Evolutionary conservation across 2,113 vertebrate species (phyloP).

Genomic region (Crotophaga sulcirostris): DNA sequence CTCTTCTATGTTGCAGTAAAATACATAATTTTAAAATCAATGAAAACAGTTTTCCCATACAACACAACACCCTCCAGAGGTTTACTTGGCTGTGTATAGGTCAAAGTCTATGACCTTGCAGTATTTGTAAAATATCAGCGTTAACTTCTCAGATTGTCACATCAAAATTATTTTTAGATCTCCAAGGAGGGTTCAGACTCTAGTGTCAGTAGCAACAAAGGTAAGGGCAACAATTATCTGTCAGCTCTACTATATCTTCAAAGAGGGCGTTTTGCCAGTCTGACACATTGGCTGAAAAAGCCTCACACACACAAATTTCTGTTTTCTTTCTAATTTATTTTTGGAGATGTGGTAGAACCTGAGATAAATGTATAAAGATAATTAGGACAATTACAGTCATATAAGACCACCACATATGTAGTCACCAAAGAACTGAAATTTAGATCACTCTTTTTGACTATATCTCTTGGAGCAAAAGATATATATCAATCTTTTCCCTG

Average conservation of each 20-base stretch:
- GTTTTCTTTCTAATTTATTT: slow-evolving; percentile 70
- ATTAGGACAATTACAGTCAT: neutral
- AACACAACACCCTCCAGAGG: slow-evolving; percentile 48
- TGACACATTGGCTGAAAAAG: slow-evolving; percentile 48
- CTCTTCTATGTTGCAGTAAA: slow-evolving; percentile 31
- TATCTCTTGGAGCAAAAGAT: neutral
- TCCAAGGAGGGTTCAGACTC: slow-evolving; percentile 71
- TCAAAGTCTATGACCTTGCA: slow-evolving; percentile 68
- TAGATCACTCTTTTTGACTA: neutral
- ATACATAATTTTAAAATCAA: slow-evolving; percentile 68
- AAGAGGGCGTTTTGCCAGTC: slow-evolving; percentile 61
- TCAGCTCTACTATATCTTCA: slow-evolving; percentile 67
- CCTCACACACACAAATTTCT: slow-evolving; percentile 8
- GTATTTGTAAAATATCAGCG: slow-evolving; percentile 68
- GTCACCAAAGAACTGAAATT: neutral
- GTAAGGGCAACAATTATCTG: slow-evolving; percentile 73
- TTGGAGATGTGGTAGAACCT: slow-evolving; percentile 17
- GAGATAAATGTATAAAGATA: slow-evolving; percentile 50
- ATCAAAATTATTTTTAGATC: slow-evolving; percentile 78
- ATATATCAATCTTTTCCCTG: neutral
- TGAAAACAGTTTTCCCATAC: slow-evolving; percentile 58
- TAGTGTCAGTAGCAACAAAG: slow-evolving; percentile 71
- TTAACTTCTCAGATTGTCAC: slow-evolving; percentile 72
- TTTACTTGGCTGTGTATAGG: slow-evolving; percentile 35
- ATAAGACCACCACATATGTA: neutral